phyloP scores from a whole-genome alignment of 1,140 invertebrate genomes.

The Drosophila asahinai region DNA sequence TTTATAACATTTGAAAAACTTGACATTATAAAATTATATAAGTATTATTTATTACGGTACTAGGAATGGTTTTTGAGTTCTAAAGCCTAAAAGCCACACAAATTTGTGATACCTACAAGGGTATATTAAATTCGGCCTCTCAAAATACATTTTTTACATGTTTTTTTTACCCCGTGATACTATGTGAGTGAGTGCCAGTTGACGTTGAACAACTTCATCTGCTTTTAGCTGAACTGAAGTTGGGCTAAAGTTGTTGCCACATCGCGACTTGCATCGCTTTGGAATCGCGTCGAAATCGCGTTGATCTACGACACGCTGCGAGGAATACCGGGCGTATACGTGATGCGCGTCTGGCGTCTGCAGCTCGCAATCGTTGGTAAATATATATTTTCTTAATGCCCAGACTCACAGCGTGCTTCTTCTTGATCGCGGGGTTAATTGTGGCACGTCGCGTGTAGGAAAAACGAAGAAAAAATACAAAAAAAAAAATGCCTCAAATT shows the following conservation, averaged over 20 bases:
- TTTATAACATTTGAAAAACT: too few relatives aligned
- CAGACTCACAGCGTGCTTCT: constrained; percentile 8
- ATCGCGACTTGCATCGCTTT: constrained; percentile 55
- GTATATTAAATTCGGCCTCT: neutral
- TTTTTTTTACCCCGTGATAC: constrained; percentile 1
- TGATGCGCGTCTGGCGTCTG: constrained; percentile 71
- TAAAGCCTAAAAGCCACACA: too few relatives aligned
- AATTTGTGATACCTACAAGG: neutral
- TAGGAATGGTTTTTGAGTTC: neutral
- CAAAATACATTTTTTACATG: too few relatives aligned
- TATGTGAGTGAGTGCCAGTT: constrained; percentile 68
- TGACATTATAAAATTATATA: neutral
- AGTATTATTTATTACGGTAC: neutral
- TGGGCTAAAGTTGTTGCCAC: constrained; percentile 48
- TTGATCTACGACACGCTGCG: constrained; percentile 73
- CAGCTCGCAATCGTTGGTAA: constrained; percentile 42
- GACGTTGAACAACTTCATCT: constrained; percentile 77
- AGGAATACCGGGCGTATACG: constrained; percentile 72
- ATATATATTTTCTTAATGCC: constrained; percentile 61
- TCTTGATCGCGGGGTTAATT: constrained; percentile 54
- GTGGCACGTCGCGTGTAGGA: constrained; percentile 73
- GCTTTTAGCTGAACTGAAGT: constrained; percentile 25
- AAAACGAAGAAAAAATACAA: constrained; percentile 36
- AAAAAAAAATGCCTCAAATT: constrained; percentile 63
- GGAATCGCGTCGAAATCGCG: constrained; percentile 66